These are phyloP conservation scores for Lasioglossum lativentre DNA, from an alignment of 2,888 invertebrate species.

Conservation along the genomic window DNA sequence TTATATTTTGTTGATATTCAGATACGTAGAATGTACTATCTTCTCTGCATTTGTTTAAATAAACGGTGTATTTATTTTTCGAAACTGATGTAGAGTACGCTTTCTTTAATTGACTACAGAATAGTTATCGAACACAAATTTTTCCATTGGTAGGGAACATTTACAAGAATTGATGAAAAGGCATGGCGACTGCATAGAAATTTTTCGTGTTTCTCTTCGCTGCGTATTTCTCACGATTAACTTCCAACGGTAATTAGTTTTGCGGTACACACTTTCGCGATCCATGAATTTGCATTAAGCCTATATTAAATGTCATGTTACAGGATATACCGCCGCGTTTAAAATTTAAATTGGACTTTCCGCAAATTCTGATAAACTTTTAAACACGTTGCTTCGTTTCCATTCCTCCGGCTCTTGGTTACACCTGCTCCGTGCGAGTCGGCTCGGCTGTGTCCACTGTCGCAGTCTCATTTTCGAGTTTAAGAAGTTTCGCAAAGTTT, in stretches of 20 bases:
- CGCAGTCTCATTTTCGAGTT: constrained; percentile 26
- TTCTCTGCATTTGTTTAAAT: no score
- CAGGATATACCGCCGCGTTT: neutral
- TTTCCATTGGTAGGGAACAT: neutral
- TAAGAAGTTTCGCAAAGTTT: constrained; percentile 22
- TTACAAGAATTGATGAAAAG: neutral
- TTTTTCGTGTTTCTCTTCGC: neutral
- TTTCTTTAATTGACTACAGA: no score
- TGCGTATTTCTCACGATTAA: neutral
- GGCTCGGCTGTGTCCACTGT: constrained; percentile 25
- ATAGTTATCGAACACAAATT: neutral
- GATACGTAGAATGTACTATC: no score
- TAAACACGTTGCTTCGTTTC: constrained; percentile 5
- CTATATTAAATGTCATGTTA: neutral
- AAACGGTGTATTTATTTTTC: no score
- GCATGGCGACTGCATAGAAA: neutral
- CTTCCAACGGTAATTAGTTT: neutral
- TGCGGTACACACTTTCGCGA: neutral
- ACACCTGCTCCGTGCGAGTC: constrained; percentile 23
- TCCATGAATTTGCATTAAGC: neutral
- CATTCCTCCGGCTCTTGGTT: constrained; percentile 14
- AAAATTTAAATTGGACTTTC: constrained; percentile 22
- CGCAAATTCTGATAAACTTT: constrained; percentile 12
- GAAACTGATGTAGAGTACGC: no score
- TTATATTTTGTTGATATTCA: no score